These are phyloP conservation scores for Drosophila varians DNA, from an alignment of 1,140 invertebrate genomes.

Conservation along the genomic window DNA sequence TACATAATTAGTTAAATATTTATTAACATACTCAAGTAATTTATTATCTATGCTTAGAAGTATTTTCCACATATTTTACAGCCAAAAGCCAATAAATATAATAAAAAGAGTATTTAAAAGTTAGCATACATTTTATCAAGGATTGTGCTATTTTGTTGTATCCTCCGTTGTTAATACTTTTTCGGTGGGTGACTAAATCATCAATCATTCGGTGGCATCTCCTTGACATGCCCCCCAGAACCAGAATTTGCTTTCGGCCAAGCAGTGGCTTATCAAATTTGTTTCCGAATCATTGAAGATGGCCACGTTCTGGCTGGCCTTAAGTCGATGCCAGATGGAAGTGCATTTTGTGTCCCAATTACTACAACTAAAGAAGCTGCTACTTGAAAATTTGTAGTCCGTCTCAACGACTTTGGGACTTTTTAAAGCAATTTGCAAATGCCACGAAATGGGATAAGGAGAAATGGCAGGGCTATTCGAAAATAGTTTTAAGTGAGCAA, in stretches of 20 bases:
- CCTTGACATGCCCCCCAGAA: slow-evolving; percentile 2
- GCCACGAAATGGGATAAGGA: slow-evolving; percentile 30
- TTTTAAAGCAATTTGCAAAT: slow-evolving; percentile 59
- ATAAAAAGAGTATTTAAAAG: slow-evolving; percentile 1
- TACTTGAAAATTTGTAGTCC: slow-evolving; percentile 46
- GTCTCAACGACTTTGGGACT: slow-evolving; percentile 64
- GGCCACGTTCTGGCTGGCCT: slow-evolving; percentile 13
- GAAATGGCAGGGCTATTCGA: slow-evolving; percentile 11
- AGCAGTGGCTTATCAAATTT: slow-evolving; percentile 39
- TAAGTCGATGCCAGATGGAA: slow-evolving; percentile 27
- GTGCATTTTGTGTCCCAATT: slow-evolving; percentile 51
- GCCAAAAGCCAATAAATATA: background rate
- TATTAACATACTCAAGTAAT: background rate
- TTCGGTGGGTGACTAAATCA: slow-evolving; percentile 40
- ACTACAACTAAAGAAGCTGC: slow-evolving; percentile 34
- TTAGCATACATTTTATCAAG: no score
- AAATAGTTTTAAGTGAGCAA: slow-evolving; percentile 60
- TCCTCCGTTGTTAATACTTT: slow-evolving; percentile 43
- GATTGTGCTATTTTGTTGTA: slow-evolving; percentile 8
- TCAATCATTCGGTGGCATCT: slow-evolving; percentile 40
- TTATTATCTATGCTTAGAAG: background rate
- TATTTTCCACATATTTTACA: background rate
- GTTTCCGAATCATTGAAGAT: slow-evolving; percentile 19
- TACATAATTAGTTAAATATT: background rate
- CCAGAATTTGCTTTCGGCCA: slow-evolving; percentile 9